phyloP scores from a whole-genome alignment of 2,797 vertebrate species.

The Rhincodon typus region DNA sequence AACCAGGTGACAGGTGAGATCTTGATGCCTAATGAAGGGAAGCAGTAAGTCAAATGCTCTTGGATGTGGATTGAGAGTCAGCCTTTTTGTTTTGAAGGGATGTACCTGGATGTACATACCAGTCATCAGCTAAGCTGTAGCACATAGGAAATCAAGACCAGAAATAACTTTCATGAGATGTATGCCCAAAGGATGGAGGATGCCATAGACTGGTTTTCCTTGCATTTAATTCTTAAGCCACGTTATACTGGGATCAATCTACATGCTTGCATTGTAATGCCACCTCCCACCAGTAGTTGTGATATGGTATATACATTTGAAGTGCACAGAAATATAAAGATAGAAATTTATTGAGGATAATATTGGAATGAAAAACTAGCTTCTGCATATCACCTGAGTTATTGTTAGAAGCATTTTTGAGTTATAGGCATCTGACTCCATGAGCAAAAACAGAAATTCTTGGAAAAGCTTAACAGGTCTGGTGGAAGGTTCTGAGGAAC shows the following conservation, averaged over 20 bases:
- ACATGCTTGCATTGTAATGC: not conserved
- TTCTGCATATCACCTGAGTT: not conserved
- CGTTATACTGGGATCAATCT: not conserved
- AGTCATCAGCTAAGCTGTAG: not conserved
- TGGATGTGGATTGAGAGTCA: too few species aligned
- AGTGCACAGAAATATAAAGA: not conserved
- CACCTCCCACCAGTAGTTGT: not conserved
- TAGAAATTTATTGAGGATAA: not conserved
- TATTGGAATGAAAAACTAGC: not conserved
- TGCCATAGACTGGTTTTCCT: not conserved
- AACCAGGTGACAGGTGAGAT: slow-evolving; percentile 82
- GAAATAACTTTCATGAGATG: not conserved
- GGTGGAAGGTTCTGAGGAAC: too few species aligned
- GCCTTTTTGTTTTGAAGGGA: not conserved
- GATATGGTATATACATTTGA: not conserved
- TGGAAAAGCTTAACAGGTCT: too few species aligned
- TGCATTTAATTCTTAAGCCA: not conserved
- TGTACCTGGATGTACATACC: not conserved
- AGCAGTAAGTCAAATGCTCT: not conserved
- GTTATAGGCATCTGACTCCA: too few species aligned
- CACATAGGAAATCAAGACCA: not conserved
- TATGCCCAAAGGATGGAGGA: not conserved
- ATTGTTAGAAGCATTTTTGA: not conserved
- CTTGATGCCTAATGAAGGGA: not conserved
- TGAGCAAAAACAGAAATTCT: too few species aligned